These are phyloP conservation scores for Cherax destructor DNA, from an alignment of 1,140 invertebrate genomes.

Conservation along the genomic window DNA sequence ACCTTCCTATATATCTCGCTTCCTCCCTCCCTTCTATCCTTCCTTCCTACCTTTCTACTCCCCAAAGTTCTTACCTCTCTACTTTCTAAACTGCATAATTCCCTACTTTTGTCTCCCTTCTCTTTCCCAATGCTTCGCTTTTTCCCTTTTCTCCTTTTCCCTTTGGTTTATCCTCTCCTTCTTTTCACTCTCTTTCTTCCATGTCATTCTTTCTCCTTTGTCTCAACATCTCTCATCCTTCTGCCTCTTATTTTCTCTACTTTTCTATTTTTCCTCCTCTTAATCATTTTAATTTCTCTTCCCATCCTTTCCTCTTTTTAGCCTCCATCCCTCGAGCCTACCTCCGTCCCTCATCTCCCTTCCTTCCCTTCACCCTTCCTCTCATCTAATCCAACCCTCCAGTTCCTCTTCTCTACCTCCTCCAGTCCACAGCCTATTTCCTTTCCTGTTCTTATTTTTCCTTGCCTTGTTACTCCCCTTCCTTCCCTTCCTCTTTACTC, in stretches of 20 bases:
- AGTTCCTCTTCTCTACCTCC: neutral
- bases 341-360: neutral
- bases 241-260: neutral
- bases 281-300: neutral
- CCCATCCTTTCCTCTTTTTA: neutral
- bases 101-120: neutral
- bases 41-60: neutral
- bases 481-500: too few species aligned
- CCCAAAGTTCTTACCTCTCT: neutral
- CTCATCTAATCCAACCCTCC: neutral
- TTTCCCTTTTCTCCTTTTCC: too few species aligned
- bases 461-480: too few species aligned
- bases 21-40: neutral
- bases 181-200: too few species aligned
- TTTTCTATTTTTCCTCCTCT: neutral
- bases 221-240: neutral
- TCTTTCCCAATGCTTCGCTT: neutral
- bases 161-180: too few species aligned
- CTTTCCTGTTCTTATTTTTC: too few species aligned
- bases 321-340: neutral
- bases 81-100: neutral
- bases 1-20: neutral
- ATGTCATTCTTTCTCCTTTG: neutral
- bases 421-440: too few species aligned
- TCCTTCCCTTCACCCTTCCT: too few species aligned